A percentile compares a stretch with the other conserved stretches of the same genome.
phyloP scores from a whole-genome alignment of 2,888 invertebrate species.

The Caenorhabditis sp. region DNA sequence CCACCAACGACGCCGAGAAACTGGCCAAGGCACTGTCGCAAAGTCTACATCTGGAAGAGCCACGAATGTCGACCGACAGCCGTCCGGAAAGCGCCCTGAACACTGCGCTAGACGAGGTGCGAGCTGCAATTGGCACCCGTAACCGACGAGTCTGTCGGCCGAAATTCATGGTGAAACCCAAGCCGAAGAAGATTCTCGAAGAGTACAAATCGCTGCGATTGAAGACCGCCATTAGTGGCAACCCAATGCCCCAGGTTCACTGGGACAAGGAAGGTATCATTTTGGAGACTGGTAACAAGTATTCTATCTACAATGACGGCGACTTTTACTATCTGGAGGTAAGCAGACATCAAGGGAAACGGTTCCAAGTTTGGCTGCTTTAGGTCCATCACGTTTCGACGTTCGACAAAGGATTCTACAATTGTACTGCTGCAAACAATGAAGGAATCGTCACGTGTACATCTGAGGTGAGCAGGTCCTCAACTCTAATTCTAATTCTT shows the following conservation, averaged over 20 bases:
- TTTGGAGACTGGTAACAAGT: conserved; percentile 83
- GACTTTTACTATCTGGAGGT: conserved; percentile 83
- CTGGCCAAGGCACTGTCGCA: conserved; percentile 54
- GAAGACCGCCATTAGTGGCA: conserved; percentile 82
- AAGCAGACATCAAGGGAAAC: neutral
- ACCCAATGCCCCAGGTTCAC: conserved; percentile 78
- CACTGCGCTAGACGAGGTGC: conserved; percentile 78
- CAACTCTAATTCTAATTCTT: neutral
- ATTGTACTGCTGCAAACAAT: conserved; percentile 81
- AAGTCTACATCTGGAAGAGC: conserved; percentile 57
- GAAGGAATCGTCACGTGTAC: conserved; percentile 81
- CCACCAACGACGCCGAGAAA: conserved; percentile 57
- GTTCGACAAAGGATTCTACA: conserved; percentile 82
- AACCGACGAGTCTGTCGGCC: conserved; percentile 77
- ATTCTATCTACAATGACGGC: conserved; percentile 83
- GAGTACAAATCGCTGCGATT: conserved; percentile 81
- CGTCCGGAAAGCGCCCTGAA: conserved; percentile 57
- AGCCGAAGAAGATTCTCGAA: conserved; percentile 79
- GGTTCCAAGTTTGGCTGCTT: neutral
- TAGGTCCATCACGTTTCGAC: conserved; percentile 80
- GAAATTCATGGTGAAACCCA: conserved; percentile 82
- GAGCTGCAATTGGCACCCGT: conserved; percentile 75
- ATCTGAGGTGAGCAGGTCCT: conserved; percentile 71
- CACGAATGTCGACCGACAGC: conserved; percentile 39
- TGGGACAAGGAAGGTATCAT: conserved; percentile 81